Conservation (phyloP, 2,113 vertebrate species). For the Myodes glareolus region DNA sequence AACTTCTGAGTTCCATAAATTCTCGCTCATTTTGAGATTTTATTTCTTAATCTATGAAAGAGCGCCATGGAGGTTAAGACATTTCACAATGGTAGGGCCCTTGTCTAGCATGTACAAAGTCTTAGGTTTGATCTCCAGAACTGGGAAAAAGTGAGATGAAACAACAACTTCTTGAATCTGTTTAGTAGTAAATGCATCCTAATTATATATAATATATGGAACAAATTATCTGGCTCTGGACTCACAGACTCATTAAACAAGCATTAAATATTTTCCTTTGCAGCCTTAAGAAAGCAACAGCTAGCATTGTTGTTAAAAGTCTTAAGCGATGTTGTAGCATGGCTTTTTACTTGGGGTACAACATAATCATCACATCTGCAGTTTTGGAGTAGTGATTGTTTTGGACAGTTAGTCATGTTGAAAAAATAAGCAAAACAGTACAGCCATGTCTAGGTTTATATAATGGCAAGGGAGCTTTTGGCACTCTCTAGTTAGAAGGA, state of each 20-base stretch:
- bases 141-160: not conserved
- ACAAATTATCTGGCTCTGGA: not conserved
- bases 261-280: not conserved
- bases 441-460: not conserved
- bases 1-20: not conserved
- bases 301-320: not conserved
- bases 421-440: not conserved
- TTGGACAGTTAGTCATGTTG: not conserved
- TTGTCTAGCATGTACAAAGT: not conserved
- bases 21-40: conserved; percentile 20
- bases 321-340: not conserved
- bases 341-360: not conserved
- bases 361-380: not conserved
- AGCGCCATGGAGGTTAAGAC: not conserved
- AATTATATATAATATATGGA: not conserved
- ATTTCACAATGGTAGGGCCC: not conserved
- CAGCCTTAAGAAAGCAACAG: not conserved
- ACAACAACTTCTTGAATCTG: not conserved
- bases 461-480: not conserved
- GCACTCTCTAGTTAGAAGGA: not conserved
- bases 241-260: not conserved
- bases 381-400: not conserved
- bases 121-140: not conserved
- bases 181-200: not conserved
- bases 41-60: not conserved